Base-by-base conservation (phyloP, 1,140 invertebrate genomes). In the Megalonaias nervosa region DNA sequence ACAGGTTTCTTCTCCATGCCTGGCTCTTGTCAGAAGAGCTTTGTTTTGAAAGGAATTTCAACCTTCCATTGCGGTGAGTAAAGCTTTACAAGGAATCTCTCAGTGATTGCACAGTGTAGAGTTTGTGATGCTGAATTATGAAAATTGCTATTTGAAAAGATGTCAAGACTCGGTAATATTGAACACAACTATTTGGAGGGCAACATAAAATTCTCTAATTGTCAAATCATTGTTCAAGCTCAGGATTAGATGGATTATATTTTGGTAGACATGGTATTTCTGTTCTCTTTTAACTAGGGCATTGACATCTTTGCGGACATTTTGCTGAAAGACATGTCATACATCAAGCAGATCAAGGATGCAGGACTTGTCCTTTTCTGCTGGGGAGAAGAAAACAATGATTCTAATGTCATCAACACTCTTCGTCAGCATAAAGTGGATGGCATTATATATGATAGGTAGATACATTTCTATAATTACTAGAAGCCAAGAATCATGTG, bases 351-450 rank as follows among this genome's bases (percentile, higher is more conserved):
- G 67, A 95, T 95, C 0, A 94, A 94, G 81, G 93, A 95, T 81
- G 92, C 94, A 55, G 95, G 95, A 19, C 92, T 98, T 23, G 93
- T 98, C 2, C 93, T 98, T 62, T 99, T 99, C 88, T 97, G 96
- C 88, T 99, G 97, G 97, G 97, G 97, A 11, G 97, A 98, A 87
- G 96, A 98, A 87, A 97, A 97, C 86, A 98, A 98, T 84, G 94
- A 96, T 67, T 73, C 73, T 31, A 23, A 55, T 14, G 62, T 64
- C 57, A 78, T 78, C n/a, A 64, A 73, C 26, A 58, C 68, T 31
- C 69, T 78, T 31, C 73, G 74, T 56, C 71, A 78, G 16, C 31
- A 69, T 62, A 78, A 78, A 61, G 76, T 78, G 55, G 76, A 78
- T 69, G 76, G 76, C 5, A 73, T 78, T 26, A 78, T 78, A 16